phyloP scores from a whole-genome alignment of 2,113 vertebrate species.

The Pelusios castaneus region DNA sequence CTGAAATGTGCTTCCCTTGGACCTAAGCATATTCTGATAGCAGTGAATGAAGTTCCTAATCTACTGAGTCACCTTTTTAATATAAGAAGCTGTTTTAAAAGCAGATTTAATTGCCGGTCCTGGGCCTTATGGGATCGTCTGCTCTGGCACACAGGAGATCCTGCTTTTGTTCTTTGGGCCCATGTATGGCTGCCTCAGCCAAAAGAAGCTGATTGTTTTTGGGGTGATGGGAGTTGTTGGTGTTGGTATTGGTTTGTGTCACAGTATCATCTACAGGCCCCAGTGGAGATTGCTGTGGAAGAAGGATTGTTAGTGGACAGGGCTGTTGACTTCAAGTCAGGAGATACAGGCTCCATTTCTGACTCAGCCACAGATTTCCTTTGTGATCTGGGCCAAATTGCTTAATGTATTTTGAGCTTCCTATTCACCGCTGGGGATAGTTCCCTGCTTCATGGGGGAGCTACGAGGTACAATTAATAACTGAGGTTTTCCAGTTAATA shows the following conservation, averaged over 20 bases:
- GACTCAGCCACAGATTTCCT: neutral
- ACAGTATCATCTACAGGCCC: neutral
- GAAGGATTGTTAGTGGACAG: neutral
- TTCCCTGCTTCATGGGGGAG: neutral
- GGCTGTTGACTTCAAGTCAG: neutral
- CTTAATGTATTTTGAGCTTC: neutral
- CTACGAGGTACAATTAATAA: neutral
- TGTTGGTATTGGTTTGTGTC: neutral
- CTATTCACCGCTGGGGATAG: neutral
- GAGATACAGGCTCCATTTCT: neutral
- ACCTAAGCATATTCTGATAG: neutral
- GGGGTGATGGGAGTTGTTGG: neutral
- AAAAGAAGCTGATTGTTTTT: neutral
- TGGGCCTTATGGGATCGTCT: too few relatives aligned
- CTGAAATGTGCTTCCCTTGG: neutral
- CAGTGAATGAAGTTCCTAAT: neutral
- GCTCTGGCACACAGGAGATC: neutral
- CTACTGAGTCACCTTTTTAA: neutral
- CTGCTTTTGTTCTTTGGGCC: neutral
- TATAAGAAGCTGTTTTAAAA: neutral
- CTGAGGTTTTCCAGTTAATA: too few relatives aligned
- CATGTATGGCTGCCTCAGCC: neutral
- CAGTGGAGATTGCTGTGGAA: neutral
- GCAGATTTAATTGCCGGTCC: neutral
- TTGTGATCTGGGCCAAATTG: neutral